Percentiles rank a stretch among this genome's conserved stretches.
phyloP scores from a whole-genome alignment of 2,888 invertebrate species.

The Tiliacea citrago region DNA sequence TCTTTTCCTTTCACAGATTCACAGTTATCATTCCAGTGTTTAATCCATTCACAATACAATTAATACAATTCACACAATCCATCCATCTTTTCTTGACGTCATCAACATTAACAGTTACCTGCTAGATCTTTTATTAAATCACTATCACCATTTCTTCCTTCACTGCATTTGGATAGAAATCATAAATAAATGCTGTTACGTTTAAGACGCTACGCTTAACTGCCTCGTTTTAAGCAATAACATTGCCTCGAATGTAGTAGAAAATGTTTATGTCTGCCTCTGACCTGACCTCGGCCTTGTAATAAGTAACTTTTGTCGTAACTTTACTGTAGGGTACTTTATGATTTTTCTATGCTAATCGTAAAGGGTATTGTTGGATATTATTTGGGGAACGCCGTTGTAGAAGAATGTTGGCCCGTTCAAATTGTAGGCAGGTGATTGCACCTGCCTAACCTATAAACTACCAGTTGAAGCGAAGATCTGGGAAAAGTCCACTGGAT shows the following conservation, averaged over 20 bases:
- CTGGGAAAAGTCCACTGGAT: not conserved
- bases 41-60: too few relatives aligned
- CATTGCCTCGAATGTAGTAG: constrained; percentile 29
- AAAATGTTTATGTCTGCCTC: constrained; percentile 46
- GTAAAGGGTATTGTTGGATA: constrained; percentile 5
- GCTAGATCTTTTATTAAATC: constrained; percentile 5
- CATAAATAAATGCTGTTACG: constrained; percentile 18
- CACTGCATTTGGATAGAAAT: constrained; percentile 2
- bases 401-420: not conserved
- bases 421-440: not conserved
- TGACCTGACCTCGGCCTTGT: constrained; percentile 41
- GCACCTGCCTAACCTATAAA: too few relatives aligned
- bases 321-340: constrained; percentile 20
- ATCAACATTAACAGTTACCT: constrained; percentile 1
- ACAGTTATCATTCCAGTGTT: not conserved
- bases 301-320: constrained; percentile 36
- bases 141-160: not conserved
- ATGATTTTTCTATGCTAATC: constrained; percentile 52
- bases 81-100: not conserved
- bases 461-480: not conserved
- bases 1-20: not conserved
- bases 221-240: constrained; percentile 22
- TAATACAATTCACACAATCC: not conserved
- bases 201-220: constrained; percentile 6
- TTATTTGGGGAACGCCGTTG: not conserved